These are phyloP conservation scores for Micrasema longulum DNA, from an alignment of 1,140 invertebrate species.

Conservation along the genomic window DNA sequence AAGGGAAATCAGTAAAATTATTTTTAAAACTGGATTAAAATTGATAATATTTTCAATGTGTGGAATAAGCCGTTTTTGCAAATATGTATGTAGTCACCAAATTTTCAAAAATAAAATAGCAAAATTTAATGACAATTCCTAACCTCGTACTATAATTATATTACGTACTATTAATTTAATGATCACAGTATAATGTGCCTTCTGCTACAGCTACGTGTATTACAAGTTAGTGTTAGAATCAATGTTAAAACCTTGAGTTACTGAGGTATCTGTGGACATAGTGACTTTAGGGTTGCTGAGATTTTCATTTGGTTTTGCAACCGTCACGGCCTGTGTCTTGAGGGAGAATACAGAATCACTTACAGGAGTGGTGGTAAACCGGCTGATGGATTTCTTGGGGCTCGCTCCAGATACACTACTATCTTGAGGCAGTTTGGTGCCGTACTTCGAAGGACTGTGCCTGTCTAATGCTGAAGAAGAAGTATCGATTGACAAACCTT, in stretches of 20 bases:
- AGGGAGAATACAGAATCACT: slow-evolving; percentile 41
- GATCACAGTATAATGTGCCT: no score
- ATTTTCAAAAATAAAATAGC: no score
- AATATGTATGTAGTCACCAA: no score
- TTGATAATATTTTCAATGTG: no score
- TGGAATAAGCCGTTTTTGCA: no score
- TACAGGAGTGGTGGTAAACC: slow-evolving; percentile 52
- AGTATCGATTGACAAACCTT: slow-evolving; percentile 43
- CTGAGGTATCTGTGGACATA: slow-evolving; percentile 9
- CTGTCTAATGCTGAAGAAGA: slow-evolving; percentile 1
- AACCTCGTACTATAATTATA: no score
- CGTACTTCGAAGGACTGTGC: slow-evolving; percentile 7
- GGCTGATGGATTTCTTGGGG: slow-evolving; percentile 40
- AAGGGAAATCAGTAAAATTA: no score
- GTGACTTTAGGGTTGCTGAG: slow-evolving; percentile 34
- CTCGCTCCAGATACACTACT: background rate
- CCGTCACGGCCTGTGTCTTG: background rate
- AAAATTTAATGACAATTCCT: no score
- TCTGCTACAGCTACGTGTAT: background rate
- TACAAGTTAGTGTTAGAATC: slow-evolving; percentile 10
- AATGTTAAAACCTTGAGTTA: slow-evolving; percentile 29
- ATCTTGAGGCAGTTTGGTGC: slow-evolving; percentile 22
- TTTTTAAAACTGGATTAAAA: no score
- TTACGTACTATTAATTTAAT: no score
- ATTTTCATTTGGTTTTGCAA: background rate